Base-by-base conservation (phyloP, 2,797 vertebrate genomes). In the Paratrypauchen microcephalus region DNA sequence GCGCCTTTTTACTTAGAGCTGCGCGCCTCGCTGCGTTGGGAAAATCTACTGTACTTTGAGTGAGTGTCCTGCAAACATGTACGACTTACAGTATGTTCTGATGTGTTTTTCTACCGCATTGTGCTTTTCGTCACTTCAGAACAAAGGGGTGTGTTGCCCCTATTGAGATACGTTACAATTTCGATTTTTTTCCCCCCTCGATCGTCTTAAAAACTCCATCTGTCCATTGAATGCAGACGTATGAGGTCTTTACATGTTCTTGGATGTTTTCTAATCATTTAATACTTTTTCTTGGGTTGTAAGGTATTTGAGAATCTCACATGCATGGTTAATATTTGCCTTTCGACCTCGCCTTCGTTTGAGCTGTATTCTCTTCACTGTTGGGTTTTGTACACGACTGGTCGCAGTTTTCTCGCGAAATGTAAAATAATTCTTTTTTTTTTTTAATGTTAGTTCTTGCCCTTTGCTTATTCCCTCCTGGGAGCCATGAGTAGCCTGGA, bases 1-100 rank as follows among this genome's bases (percentile, higher is more conserved):
- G 92, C 92, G 92, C 92, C 92, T 92, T 92, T 93, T 91, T 91
- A 86, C 89, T 92, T 90, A 13, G 86, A 15, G 62, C 77, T 45
- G 59, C 18, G 69, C 62, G 41, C 36, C 75, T 50, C 72, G 65
- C 30, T 30, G 26, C 63, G 1, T 28, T 8, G 18, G 16, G 8
- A 50, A 4, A 11, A n/a, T 24, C 16, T 26, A 18, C 61, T 64
- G 61, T 18, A 47, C 12, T 18, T 11, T 21, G 36, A 41, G 32
- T 2, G 9, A 24, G 15, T 48, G n/a, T 24, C 3, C 11, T 41
- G 36, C 15, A 48, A 5, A 21, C 60, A 0, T 16, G n/a, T 9
- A 47, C 15, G 5, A 2, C 5, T 15, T 15, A n/a, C n/a, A n/a
- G n/a, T n/a, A 1, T 5, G 21, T 18, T 18, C 16, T 15, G 18